A percentile compares a stretch with the other conserved stretches of the same genome.
Conservation (phyloP, 2,797 vertebrate species). For the Pseudocheirus occidentalis region DNA sequence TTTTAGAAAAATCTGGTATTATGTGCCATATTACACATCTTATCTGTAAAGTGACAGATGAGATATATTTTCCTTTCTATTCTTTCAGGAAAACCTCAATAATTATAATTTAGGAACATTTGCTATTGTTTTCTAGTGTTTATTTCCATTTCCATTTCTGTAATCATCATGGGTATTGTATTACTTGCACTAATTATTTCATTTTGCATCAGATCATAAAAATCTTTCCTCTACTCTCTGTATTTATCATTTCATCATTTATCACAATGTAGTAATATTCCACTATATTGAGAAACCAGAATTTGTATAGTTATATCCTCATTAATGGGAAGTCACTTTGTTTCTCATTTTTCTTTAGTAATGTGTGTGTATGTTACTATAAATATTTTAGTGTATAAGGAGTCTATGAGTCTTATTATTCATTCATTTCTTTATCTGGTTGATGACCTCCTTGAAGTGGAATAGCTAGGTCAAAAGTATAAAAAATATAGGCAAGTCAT, state of each 20-base stretch:
- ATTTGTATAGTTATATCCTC: background rate
- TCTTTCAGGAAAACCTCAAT: background rate
- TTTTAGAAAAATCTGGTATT: background rate
- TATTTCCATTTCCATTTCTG: background rate
- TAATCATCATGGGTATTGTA: background rate
- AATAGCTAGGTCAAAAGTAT: background rate
- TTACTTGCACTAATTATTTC: background rate
- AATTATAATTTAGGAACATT: background rate
- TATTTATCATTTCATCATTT: background rate
- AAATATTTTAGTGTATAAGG: background rate
- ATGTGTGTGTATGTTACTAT: no score
- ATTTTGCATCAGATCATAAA: background rate
- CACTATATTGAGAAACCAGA: background rate
- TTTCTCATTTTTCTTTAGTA: background rate
- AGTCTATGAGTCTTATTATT: background rate
- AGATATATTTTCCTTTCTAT: background rate
- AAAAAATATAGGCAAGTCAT: background rate
- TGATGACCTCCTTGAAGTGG: background rate
- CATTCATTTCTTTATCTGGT: background rate
- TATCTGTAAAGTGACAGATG: background rate
- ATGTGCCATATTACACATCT: background rate
- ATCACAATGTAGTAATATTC: background rate
- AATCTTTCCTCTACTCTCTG: background rate
- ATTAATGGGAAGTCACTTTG: background rate
- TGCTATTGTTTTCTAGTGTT: background rate